phyloP scores from a whole-genome alignment of 2,888 invertebrate species.

The Pseudococcus longispinus region DNA sequence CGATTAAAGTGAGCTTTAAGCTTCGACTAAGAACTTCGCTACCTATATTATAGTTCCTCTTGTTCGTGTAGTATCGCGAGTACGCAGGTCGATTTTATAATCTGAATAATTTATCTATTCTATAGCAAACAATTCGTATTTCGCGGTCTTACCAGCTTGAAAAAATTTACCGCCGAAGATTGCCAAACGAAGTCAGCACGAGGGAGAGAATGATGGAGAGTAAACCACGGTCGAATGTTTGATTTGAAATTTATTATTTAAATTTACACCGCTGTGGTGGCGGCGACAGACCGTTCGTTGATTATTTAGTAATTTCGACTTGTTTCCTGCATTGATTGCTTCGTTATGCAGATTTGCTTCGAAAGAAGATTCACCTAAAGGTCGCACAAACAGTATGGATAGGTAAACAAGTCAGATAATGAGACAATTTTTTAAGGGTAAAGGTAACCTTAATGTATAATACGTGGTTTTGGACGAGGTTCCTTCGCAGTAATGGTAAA shows the following conservation, averaged over 20 bases:
- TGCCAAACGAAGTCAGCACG: not conserved
- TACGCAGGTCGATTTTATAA: not conserved
- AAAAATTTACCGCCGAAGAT: not conserved
- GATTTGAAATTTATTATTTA: constrained; percentile 40
- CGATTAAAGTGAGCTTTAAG: not conserved
- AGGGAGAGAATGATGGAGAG: not conserved
- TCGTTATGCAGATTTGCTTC: constrained; percentile 7
- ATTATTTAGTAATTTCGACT: constrained; percentile 35
- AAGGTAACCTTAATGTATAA: not conserved
- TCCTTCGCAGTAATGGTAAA: too few relatives aligned
- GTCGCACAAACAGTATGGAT: not conserved
- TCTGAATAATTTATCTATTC: constrained; percentile 23
- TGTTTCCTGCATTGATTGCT: constrained; percentile 5
- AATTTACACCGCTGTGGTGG: not conserved
- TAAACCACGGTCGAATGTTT: not conserved
- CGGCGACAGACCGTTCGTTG: not conserved
- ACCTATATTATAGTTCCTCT: too few relatives aligned
- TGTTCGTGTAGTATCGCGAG: not conserved
- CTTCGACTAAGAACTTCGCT: not conserved
- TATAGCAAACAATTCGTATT: not conserved
- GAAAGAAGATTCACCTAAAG: not conserved
- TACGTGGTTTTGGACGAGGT: too few relatives aligned
- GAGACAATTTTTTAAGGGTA: not conserved
- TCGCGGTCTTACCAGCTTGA: not conserved
- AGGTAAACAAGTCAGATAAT: not conserved